These are phyloP conservation scores for Hemistola chrysoprasaria DNA, from an alignment of 2,888 invertebrate genomes.

Conservation along the genomic window DNA sequence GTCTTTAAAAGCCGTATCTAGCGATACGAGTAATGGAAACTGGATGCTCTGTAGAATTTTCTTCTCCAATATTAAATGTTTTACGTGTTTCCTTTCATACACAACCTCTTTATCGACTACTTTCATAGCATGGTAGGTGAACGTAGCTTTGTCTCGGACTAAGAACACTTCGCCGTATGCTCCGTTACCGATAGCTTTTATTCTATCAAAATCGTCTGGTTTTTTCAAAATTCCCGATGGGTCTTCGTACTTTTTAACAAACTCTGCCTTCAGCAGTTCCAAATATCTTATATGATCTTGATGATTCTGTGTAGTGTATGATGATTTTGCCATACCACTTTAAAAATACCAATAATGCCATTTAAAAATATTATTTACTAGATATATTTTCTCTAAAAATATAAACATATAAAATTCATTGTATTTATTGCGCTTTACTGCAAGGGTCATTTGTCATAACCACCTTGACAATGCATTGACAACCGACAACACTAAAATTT, in stretches of 20 bases:
- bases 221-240: constrained; percentile 33
- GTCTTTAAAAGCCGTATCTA: constrained; percentile 93
- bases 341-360: constrained; percentile 37
- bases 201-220: constrained; percentile 85
- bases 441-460: too few relatives aligned
- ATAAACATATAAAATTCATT: constrained; percentile 36
- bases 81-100: constrained; percentile 93
- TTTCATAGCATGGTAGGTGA: constrained; percentile 93
- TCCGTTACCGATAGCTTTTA: constrained; percentile 92
- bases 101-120: constrained; percentile 92
- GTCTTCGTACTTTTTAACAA: constrained; percentile 44
- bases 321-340: constrained; percentile 54
- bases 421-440: too few relatives aligned
- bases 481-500: too few relatives aligned
- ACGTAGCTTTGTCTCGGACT: constrained; percentile 83
- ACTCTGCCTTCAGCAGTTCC: constrained; percentile 61
- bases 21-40: constrained; percentile 92
- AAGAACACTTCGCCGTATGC: constrained; percentile 95
- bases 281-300: constrained; percentile 60
- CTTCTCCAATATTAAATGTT: constrained; percentile 94
- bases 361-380: constrained; percentile 41
- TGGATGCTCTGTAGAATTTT: constrained; percentile 90
- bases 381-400: constrained; percentile 35
- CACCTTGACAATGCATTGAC: neutral
- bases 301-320: constrained; percentile 53